A percentile compares a stretch with the other conserved stretches of the same genome.
These are phyloP conservation scores for Balearica regulorum DNA, from an alignment of 2,797 vertebrate genomes.

Conservation along the genomic window DNA sequence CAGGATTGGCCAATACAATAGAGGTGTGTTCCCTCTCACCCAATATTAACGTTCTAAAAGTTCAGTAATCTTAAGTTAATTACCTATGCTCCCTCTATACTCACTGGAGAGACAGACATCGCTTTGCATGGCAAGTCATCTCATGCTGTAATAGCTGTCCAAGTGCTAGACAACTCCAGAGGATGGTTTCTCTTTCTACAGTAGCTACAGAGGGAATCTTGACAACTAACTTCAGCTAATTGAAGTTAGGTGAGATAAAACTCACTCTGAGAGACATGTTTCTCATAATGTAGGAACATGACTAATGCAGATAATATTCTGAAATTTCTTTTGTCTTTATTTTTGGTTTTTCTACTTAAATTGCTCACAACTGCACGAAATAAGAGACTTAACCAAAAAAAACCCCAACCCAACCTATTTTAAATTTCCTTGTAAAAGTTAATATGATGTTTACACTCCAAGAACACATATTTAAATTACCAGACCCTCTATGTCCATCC, in stretches of 20 bases:
- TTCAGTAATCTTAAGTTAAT: neutral
- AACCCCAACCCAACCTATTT: neutral
- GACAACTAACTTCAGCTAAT: neutral
- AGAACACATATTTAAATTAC: neutral
- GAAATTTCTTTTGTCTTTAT: neutral
- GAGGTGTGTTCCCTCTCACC: neutral
- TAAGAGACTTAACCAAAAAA: neutral
- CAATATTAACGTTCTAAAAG: neutral
- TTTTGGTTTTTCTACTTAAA: neutral
- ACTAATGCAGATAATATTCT: neutral
- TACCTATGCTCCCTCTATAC: neutral
- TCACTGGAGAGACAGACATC: neutral
- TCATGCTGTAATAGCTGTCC: neutral
- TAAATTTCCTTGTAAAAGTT: neutral
- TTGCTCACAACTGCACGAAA: neutral
- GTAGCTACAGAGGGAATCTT: neutral
- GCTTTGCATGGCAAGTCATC: neutral
- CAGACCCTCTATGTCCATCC: neutral
- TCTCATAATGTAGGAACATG: neutral
- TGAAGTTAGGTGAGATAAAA: neutral
- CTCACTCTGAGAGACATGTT: neutral
- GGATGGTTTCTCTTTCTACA: neutral
- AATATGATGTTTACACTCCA: neutral
- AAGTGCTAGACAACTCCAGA: neutral
- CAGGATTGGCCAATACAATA: neutral